A percentile compares a stretch with the other conserved stretches of the same genome.
Evolutionary conservation across 2,888 invertebrate species (phyloP).

Genomic region (Melinaea menophilus): DNA sequence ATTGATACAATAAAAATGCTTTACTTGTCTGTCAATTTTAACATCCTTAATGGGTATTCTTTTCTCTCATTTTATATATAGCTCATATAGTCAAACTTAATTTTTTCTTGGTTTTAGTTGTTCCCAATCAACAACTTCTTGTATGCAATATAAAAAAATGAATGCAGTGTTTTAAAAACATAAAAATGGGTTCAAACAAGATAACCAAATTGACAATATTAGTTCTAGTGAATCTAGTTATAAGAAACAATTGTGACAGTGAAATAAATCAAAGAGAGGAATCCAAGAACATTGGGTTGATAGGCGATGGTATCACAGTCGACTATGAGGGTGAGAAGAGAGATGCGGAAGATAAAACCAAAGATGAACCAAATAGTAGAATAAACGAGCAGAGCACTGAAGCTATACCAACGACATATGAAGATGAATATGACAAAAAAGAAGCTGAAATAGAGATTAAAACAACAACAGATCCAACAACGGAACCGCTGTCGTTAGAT

Average conservation of each 20-base stretch:
- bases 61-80: no score
- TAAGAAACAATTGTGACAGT: conserved; percentile 25
- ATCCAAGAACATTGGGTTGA: not conserved
- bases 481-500: no score
- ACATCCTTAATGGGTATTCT: no score
- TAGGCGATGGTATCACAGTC: conserved; percentile 13
- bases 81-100: no score
- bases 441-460: conserved; percentile 33
- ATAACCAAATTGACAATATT: conserved; percentile 24
- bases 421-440: conserved; percentile 12
- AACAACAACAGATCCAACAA: conserved; percentile 8
- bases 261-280: conserved; percentile 13
- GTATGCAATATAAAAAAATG: conserved; percentile 11
- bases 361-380: conserved; percentile 15
- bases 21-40: no score
- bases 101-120: no score
- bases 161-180: conserved; percentile 17
- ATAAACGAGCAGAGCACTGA: conserved; percentile 17
- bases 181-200: conserved; percentile 28
- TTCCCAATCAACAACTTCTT: no score
- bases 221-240: conserved; percentile 27
- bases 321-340: conserved; percentile 22
- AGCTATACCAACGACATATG: conserved; percentile 8
- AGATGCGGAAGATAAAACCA: conserved; percentile 20
- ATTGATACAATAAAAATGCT: no score